Evolutionary conservation across 2,113 vertebrate genomes (phyloP).

Genomic region (Poecile atricapillus): DNA sequence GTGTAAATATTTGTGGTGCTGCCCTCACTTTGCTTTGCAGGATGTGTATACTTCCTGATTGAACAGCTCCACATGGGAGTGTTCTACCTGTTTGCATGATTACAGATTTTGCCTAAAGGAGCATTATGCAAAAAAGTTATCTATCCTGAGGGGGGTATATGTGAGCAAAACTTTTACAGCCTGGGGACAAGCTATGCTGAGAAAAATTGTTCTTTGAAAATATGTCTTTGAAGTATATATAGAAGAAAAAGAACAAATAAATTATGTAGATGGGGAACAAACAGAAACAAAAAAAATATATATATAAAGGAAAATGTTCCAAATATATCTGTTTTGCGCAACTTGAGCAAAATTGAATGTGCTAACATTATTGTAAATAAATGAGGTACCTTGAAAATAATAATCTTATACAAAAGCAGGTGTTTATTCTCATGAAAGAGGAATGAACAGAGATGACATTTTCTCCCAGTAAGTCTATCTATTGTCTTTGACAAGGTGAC

Average conservation of each 20-base stretch:
- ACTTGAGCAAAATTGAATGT: background rate
- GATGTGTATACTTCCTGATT: background rate
- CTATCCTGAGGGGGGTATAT: background rate
- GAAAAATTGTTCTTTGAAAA: slow-evolving; percentile 32
- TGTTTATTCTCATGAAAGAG: background rate
- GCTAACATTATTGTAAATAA: background rate
- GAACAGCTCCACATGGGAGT: background rate
- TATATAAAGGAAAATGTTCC: background rate
- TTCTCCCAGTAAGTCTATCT: background rate
- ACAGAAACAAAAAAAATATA: background rate
- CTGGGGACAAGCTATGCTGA: background rate
- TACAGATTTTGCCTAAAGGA: slow-evolving; percentile 23
- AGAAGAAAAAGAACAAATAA: slow-evolving; percentile 11
- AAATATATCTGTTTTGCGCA: background rate
- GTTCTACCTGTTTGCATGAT: slow-evolving; percentile 31
- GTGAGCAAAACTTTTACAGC: slow-evolving; percentile 24
- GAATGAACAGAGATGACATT: background rate
- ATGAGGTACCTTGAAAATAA: background rate
- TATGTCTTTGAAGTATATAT: slow-evolving; percentile 23
- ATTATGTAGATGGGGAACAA: background rate
- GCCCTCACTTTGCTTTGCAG: background rate
- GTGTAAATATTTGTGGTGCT: background rate
- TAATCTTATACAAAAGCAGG: background rate
- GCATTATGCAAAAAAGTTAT: background rate
- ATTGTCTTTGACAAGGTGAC: background rate